Evolutionary conservation across 2,888 invertebrate species (phyloP).

Genomic region (Trypoxylon attenuatum): DNA sequence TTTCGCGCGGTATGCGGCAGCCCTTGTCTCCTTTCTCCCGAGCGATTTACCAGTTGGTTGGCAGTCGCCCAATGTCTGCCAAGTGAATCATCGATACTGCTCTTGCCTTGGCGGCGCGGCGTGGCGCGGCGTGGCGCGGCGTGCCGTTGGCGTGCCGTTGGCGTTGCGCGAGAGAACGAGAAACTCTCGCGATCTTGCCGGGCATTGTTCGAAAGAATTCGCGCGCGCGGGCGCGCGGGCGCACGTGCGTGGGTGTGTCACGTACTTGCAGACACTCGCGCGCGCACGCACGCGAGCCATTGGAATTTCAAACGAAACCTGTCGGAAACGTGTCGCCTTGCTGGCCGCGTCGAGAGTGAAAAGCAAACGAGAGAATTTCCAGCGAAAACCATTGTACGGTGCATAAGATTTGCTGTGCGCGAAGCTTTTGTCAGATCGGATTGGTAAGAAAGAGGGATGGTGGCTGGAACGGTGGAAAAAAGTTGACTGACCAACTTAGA

Average conservation of each 20-base stretch:
- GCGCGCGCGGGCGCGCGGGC: slow-evolving; percentile 53
- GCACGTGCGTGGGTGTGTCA: slow-evolving; percentile 55
- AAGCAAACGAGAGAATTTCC: slow-evolving; percentile 16
- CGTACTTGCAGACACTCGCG: slow-evolving; percentile 40
- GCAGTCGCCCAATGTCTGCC: not conserved
- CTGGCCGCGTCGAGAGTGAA: slow-evolving; percentile 17
- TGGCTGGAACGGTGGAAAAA: no score
- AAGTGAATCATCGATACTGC: not conserved
- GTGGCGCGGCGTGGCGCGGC: no score
- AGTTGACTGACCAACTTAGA: no score
- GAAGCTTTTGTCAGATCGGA: no score
- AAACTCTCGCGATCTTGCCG: not conserved
- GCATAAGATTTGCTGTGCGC: no score
- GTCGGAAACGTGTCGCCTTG: slow-evolving; percentile 28
- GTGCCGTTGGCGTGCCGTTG: no score
- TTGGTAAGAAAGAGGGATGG: no score
- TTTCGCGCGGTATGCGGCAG: not conserved
- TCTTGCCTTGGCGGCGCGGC: not conserved
- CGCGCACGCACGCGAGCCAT: slow-evolving; percentile 52
- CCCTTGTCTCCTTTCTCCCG: slow-evolving; percentile 10
- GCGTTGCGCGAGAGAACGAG: not conserved
- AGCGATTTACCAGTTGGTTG: not conserved
- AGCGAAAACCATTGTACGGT: no score
- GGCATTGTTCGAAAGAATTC: slow-evolving; percentile 48
- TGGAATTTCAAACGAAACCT: slow-evolving; percentile 48